Evolutionary conservation across 2,888 invertebrate species (phyloP), one percentile per base, ranked within the genome.

Genomic region (Eristalis intricaria): DNA sequence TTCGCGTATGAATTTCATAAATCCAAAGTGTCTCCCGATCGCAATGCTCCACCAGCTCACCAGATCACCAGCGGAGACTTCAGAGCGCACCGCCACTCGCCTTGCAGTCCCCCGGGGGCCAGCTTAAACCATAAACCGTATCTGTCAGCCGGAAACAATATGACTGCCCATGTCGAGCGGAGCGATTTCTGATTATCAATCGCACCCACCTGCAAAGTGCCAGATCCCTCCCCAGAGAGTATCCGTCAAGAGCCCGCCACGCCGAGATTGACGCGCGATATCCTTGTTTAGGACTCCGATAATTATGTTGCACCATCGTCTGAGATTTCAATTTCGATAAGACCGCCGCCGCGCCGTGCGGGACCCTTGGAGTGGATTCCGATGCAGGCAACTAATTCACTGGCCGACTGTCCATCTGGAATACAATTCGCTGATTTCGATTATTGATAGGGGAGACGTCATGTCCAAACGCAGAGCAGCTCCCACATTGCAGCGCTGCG

Each of bases 261-360:
- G 74, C 83, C 65, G 13, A 83, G 86, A 86, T 86, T 86, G 86
- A 83, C 70, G 58, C 26, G 66, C 65, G 86, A 86, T 86, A 83
- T 83, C 86, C 86, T 86, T 86, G 78, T 86, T 83, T 78, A 86
- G 83, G 79, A 43, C 35, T 40, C 65, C 78, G 69, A 78, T 82
- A 86, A 86, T 86, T 83, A 83, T 86, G 83, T 86, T 86, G 83
- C 86, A 74, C 74, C 75, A 43, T 23, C 65, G 78, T 79, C 75
- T 83, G 68, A 78, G 86, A 86, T 86, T 86, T 83, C 83, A 86
- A 79, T 86, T 86, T 78, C 63, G 86, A 86, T 86, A 86, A 82
- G 65, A 61, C 60, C 26, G 19, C 38, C 19, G 15, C 32, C 19
- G 15, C 29, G 32, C 32, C 32, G 10, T 32, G 32, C 32, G 23